These are phyloP conservation scores for Microtus obscurus DNA, from an alignment of 2,797 vertebrate genomes.

Conservation along the genomic window DNA sequence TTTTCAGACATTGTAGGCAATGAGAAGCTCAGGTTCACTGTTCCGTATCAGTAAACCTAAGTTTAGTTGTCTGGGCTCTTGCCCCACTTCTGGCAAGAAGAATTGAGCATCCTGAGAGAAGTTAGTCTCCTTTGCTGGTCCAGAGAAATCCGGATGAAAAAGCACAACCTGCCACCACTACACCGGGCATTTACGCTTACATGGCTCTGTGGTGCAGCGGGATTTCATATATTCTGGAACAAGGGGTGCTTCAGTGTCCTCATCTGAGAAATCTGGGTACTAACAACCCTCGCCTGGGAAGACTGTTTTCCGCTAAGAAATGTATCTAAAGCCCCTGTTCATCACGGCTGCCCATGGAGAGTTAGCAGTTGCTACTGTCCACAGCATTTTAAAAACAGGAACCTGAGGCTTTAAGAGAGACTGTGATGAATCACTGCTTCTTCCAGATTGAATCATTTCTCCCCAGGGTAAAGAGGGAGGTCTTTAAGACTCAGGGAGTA, in stretches of 20 bases:
- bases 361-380: background rate
- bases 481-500: background rate
- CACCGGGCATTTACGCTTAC: background rate
- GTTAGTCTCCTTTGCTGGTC: background rate
- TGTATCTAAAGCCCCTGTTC: background rate
- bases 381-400: background rate
- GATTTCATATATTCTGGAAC: background rate
- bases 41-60: background rate
- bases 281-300: background rate
- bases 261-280: background rate
- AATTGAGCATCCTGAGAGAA: background rate
- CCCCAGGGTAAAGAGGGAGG: background rate
- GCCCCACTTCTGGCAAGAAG: accelerated
- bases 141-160: background rate
- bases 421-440: background rate
- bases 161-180: background rate
- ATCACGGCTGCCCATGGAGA: background rate
- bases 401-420: background rate
- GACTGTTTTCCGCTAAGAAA: background rate
- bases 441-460: background rate
- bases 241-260: background rate
- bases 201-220: too few species aligned
- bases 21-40: background rate
- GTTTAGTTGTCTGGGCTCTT: background rate
- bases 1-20: background rate